Conservation (phyloP, 1,140 invertebrate genomes). For the Parasteatoda tepidariorum region DNA sequence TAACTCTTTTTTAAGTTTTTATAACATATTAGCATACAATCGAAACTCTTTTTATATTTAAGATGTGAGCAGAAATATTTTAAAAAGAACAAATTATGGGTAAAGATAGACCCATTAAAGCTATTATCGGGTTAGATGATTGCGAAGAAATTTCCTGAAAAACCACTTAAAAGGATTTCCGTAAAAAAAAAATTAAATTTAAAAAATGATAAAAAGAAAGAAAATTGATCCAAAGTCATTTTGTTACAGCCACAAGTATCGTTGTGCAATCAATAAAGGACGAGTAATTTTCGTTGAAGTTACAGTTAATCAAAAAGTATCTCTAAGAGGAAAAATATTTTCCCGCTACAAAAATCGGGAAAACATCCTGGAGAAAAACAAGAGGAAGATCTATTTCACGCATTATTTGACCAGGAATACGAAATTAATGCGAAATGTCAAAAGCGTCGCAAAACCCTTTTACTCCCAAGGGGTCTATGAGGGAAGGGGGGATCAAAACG, state of each 20-base stretch:
- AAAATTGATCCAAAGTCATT: conserved; percentile 51
- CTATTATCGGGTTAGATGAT: conserved; percentile 55
- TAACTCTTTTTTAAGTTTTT: too few relatives aligned
- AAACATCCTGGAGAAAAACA: background rate
- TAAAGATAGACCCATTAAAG: conserved; percentile 8
- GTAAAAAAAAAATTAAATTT: conserved; percentile 27
- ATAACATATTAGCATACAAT: too few relatives aligned
- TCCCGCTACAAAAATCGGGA: background rate
- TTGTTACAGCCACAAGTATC: conserved; percentile 29
- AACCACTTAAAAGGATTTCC: conserved; percentile 51
- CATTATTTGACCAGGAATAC: conserved; percentile 56
- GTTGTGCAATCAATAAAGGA: conserved; percentile 34
- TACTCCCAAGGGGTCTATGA: too few relatives aligned
- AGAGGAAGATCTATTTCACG: conserved; percentile 52
- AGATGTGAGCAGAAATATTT: conserved; percentile 35
- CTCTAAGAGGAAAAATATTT: background rate
- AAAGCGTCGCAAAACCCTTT: conserved; percentile 11
- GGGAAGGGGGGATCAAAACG: background rate
- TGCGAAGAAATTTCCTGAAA: conserved; percentile 14
- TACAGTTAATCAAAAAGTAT: conserved; percentile 55
- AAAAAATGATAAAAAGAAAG: conserved; percentile 16
- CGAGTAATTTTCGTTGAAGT: conserved; percentile 44
- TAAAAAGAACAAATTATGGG: conserved; percentile 55
- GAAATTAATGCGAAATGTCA: conserved; percentile 56
- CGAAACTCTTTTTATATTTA: too few relatives aligned